Evolutionary conservation across 2,888 invertebrate species (phyloP).

Genomic region (Cataglyphis cursor): DNA sequence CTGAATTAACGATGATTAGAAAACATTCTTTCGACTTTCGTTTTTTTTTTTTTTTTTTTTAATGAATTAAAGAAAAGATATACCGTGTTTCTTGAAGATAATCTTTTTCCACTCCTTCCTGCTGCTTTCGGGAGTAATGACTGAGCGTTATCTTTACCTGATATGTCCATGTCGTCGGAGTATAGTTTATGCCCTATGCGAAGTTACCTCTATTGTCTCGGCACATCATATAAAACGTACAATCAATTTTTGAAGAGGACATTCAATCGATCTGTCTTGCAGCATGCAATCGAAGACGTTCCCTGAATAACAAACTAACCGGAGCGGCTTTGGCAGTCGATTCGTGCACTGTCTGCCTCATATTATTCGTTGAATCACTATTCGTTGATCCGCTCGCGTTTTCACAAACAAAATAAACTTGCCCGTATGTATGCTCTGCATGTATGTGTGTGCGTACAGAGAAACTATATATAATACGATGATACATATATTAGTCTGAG

Average conservation of each 20-base stretch:
- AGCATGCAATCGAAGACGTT: constrained; percentile 56
- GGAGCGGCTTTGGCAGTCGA: constrained; percentile 50
- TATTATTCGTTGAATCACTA: constrained; percentile 51
- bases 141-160: constrained; percentile 35
- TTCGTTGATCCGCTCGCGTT: constrained; percentile 49
- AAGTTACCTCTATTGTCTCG: constrained; percentile 50
- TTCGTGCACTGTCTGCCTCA: constrained; percentile 44
- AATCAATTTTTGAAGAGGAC: constrained; percentile 67
- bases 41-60: no score
- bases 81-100: background rate
- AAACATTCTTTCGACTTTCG: background rate
- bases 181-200: constrained; percentile 48
- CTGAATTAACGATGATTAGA: background rate
- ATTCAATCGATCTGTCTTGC: constrained; percentile 57
- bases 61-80: background rate
- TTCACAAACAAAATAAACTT: constrained; percentile 52
- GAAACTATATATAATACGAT: background rate
- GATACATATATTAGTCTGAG: background rate
- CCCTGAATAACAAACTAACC: constrained; percentile 56
- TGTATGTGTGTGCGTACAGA: background rate
- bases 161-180: constrained; percentile 42
- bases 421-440: background rate
- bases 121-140: constrained; percentile 34
- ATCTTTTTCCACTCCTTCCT: background rate
- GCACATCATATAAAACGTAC: constrained; percentile 56